Evolutionary conservation across 2,797 vertebrate species (phyloP).

Genomic region (Chaenodraco wilsoni): DNA sequence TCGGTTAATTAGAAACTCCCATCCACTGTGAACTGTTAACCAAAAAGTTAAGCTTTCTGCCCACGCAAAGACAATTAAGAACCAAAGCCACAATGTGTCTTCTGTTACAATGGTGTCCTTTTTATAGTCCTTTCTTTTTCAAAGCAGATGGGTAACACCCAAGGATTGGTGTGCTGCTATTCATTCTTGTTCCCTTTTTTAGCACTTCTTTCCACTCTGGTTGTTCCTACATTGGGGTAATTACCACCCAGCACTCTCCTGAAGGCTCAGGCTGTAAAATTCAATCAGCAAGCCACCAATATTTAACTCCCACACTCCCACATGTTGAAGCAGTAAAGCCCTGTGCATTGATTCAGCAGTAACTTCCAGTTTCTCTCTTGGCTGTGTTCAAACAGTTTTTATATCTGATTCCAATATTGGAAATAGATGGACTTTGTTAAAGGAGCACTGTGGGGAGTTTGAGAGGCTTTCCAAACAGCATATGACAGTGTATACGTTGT

Average conservation of each 20-base stretch:
- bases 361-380: constrained; percentile 59
- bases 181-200: constrained; percentile 73
- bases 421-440: constrained; percentile 57
- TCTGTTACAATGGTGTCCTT: constrained; percentile 51
- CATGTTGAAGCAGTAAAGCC: constrained; percentile 74
- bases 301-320: constrained; percentile 80
- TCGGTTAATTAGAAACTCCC: constrained; percentile 27
- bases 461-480: too few species aligned
- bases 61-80: constrained; percentile 50
- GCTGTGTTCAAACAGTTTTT: constrained; percentile 51
- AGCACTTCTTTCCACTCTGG: constrained; percentile 73
- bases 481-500: too few species aligned
- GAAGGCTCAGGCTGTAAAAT: constrained; percentile 77
- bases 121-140: constrained; percentile 64
- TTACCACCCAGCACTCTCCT: constrained; percentile 77
- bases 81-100: constrained; percentile 46
- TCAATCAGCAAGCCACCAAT: constrained; percentile 78
- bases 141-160: constrained; percentile 68
- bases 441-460: constrained; percentile 12
- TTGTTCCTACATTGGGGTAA: constrained; percentile 76
- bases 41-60: constrained; percentile 36
- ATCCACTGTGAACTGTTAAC: constrained; percentile 35
- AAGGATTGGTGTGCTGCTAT: constrained; percentile 60
- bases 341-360: constrained; percentile 74
- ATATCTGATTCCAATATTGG: constrained; percentile 53